Conservation (phyloP, 2,888 invertebrate genomes). For the Eupithecia exiguata region DNA sequence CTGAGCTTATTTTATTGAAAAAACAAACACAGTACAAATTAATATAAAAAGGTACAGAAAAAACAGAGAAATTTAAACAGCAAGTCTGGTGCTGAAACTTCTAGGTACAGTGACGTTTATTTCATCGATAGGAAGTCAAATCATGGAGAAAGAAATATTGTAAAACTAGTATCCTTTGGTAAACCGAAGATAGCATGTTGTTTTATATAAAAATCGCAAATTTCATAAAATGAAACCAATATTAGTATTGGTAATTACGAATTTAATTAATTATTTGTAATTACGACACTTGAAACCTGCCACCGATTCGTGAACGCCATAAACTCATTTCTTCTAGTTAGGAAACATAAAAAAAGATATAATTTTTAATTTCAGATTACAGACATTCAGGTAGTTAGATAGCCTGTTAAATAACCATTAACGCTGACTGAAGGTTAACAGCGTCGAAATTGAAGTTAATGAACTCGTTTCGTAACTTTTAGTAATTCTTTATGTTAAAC, state of each 20-base stretch:
- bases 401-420: slow-evolving; percentile 45
- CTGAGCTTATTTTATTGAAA: too few relatives aligned
- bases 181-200: too few relatives aligned
- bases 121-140: too few relatives aligned
- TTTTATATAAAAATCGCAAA: too few relatives aligned
- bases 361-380: slow-evolving; percentile 11
- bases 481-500: slow-evolving; percentile 29
- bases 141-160: too few relatives aligned
- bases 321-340: not conserved
- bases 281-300: too few relatives aligned
- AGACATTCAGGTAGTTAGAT: slow-evolving; percentile 40
- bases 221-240: too few relatives aligned
- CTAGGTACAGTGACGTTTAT: too few relatives aligned
- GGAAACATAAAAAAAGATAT: not conserved
- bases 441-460: slow-evolving; percentile 50
- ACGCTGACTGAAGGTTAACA: slow-evolving; percentile 55
- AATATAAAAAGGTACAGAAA: not conserved
- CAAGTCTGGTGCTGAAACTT: not conserved
- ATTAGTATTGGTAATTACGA: too few relatives aligned
- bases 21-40: not conserved
- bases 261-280: too few relatives aligned
- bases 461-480: slow-evolving; percentile 48
- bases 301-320: too few relatives aligned
- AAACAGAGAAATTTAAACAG: not conserved
- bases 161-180: too few relatives aligned